These are phyloP conservation scores for Scaptodrosophila latifasciaeformis DNA, from an alignment of 2,888 invertebrate species.

Conservation along the genomic window DNA sequence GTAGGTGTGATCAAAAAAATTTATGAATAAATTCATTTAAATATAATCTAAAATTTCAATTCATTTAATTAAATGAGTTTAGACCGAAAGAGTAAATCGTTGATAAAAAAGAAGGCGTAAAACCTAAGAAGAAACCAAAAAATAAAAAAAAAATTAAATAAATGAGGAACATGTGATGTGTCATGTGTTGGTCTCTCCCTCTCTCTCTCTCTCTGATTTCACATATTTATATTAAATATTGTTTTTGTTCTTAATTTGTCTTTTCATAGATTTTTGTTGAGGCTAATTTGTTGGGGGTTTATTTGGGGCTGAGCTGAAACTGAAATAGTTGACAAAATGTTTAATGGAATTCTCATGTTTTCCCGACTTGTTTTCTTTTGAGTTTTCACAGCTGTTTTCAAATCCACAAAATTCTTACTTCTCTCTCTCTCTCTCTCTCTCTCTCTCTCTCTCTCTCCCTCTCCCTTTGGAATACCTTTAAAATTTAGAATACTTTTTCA, in stretches of 20 bases:
- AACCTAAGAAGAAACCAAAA: conserved; percentile 3
- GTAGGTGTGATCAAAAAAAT: conserved; percentile 9
- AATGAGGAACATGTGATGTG: conserved; percentile 55
- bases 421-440: no score
- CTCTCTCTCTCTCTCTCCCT: no score
- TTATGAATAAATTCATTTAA: conserved; percentile 6
- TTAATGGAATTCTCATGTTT: conserved; percentile 17
- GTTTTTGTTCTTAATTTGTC: no score
- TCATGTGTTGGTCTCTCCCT: no score
- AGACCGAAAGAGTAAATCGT: conserved; percentile 22
- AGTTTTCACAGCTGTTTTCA: no score
- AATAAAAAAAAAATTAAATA: conserved; percentile 26
- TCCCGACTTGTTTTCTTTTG: conserved; percentile 6
- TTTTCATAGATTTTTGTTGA: conserved; percentile 42
- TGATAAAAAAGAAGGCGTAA: conserved; percentile 40
- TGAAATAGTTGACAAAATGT: no score
- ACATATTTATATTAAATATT: no score
- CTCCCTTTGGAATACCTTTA: neutral
- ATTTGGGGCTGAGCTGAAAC: no score
- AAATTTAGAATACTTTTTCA: no score
- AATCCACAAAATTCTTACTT: no score
- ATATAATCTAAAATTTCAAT: conserved; percentile 27
- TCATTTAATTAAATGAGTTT: conserved; percentile 38
- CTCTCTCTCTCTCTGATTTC: no score
- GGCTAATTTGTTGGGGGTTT: conserved; percentile 57